phyloP scores from a whole-genome alignment of 2,888 invertebrate genomes.

The Apamea monoglypha region DNA sequence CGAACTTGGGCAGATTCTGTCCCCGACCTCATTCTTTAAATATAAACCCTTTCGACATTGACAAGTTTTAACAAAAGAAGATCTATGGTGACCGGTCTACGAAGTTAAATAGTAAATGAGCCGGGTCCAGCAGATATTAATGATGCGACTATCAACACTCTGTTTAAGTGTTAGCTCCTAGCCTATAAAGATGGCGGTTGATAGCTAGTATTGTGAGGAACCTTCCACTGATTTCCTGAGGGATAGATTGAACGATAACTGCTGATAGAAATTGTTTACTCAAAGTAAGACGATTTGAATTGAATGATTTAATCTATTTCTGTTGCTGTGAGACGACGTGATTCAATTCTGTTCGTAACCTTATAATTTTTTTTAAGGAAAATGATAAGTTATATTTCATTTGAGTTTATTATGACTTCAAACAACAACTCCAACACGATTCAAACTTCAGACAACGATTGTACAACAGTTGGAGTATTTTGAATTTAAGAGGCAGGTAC shows the following conservation, averaged over 20 bases:
- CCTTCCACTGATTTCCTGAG: constrained; percentile 54
- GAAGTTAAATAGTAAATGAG: constrained; percentile 45
- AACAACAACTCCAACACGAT: background rate
- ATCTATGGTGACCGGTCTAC: constrained; percentile 25
- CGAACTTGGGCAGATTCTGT: background rate
- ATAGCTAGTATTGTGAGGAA: constrained; percentile 28
- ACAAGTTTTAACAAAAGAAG: constrained; percentile 47
- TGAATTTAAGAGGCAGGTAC: background rate
- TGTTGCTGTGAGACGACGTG: background rate
- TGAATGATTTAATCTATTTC: constrained; percentile 12
- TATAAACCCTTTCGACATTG: constrained; percentile 24
- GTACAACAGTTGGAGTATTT: background rate
- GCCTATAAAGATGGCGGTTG: constrained; percentile 41
- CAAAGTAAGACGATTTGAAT: constrained; percentile 9
- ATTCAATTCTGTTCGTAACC: background rate
- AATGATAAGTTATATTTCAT: background rate
- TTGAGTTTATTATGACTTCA: background rate
- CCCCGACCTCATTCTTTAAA: constrained; percentile 7
- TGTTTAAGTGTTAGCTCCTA: constrained; percentile 46
- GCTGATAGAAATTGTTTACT: constrained; percentile 18
- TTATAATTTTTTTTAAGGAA: background rate
- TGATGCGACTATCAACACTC: constrained; percentile 45
- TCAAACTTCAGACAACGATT: no score
- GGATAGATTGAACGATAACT: constrained; percentile 27
- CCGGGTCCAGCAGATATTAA: constrained; percentile 47